Conservation (phyloP, 2,888 invertebrate genomes). For the Sussaba pulchella region DNA sequence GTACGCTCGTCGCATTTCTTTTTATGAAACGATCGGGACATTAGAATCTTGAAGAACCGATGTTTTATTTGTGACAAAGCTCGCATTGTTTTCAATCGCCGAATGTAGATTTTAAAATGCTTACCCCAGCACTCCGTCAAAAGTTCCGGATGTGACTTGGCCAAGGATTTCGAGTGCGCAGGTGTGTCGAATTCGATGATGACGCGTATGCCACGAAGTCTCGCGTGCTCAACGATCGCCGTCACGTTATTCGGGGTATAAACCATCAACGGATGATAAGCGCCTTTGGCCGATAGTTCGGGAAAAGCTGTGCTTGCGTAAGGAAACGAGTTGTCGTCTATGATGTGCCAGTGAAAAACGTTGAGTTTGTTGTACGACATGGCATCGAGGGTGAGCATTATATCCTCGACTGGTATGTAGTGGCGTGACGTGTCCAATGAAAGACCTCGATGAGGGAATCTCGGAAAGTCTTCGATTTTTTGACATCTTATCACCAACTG, state of each 20-base stretch:
- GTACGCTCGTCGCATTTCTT: too few relatives aligned
- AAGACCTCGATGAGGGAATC: slow-evolving; percentile 93
- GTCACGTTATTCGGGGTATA: slow-evolving; percentile 89
- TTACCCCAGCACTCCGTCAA: slow-evolving; percentile 90
- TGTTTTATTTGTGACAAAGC: too few relatives aligned
- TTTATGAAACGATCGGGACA: too few relatives aligned
- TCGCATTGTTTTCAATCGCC: too few relatives aligned
- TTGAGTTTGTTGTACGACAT: slow-evolving; percentile 97
- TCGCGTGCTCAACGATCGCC: slow-evolving; percentile 91
- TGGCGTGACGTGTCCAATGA: slow-evolving; percentile 95
- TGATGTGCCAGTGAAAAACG: slow-evolving; percentile 98
- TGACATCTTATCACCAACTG: slow-evolving; percentile 88
- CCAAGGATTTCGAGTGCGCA: slow-evolving; percentile 96
- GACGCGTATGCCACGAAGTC: slow-evolving; percentile 93
- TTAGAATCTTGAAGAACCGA: too few relatives aligned
- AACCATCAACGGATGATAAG: slow-evolving; percentile 88
- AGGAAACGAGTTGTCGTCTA: slow-evolving; percentile 97
- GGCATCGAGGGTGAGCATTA: slow-evolving; percentile 90
- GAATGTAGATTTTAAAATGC: too few relatives aligned
- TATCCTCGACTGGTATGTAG: slow-evolving; percentile 89
- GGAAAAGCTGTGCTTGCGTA: slow-evolving; percentile 93
- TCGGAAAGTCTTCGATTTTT: slow-evolving; percentile 90
- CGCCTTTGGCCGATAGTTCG: slow-evolving; percentile 88
- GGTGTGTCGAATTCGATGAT: slow-evolving; percentile 97
- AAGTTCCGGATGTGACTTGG: slow-evolving; percentile 89